A percentile compares a stretch with the other conserved stretches of the same genome.
These are phyloP conservation scores for Marcusenius ussheri DNA, from an alignment of 2,113 vertebrate genomes.

Conservation along the genomic window DNA sequence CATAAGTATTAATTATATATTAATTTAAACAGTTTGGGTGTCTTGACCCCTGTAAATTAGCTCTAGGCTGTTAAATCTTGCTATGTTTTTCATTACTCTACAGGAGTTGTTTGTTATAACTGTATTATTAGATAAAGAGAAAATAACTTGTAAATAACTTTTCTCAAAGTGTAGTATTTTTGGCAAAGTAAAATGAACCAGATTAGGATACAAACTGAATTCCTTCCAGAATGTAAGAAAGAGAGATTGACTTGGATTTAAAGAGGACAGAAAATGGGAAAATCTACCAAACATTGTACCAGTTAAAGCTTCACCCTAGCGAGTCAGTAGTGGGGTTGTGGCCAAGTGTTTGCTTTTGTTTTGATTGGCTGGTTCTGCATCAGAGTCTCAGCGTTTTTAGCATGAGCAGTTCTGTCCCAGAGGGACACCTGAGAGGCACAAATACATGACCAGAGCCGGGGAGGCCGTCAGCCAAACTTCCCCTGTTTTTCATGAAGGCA, in stretches of 20 bases:
- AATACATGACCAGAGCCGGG: not conserved
- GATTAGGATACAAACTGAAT: not conserved
- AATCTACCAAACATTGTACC: not conserved
- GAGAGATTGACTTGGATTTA: not conserved
- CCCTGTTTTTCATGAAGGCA: not conserved
- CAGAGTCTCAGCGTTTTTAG: not conserved
- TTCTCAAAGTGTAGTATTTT: not conserved
- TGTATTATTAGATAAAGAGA: not conserved
- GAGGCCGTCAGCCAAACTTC: not conserved
- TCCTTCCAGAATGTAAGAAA: not conserved
- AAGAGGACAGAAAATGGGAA: not conserved
- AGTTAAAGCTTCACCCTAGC: not conserved
- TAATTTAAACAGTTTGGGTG: not conserved
- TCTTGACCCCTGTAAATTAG: not conserved
- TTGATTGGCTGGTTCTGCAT: not conserved
- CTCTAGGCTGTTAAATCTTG: not conserved
- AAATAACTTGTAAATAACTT: not conserved
- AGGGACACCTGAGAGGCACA: not conserved
- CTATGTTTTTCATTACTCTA: not conserved
- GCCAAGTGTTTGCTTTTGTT: not conserved
- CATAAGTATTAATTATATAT: not conserved
- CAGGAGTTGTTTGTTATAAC: not conserved
- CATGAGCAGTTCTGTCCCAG: not conserved
- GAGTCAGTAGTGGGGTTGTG: not conserved
- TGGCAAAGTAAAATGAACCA: not conserved